Percentiles rank a stretch among this genome's conserved stretches.
Conservation (phyloP, 2,888 invertebrate species). For the Ectemnius cavifrons region DNA sequence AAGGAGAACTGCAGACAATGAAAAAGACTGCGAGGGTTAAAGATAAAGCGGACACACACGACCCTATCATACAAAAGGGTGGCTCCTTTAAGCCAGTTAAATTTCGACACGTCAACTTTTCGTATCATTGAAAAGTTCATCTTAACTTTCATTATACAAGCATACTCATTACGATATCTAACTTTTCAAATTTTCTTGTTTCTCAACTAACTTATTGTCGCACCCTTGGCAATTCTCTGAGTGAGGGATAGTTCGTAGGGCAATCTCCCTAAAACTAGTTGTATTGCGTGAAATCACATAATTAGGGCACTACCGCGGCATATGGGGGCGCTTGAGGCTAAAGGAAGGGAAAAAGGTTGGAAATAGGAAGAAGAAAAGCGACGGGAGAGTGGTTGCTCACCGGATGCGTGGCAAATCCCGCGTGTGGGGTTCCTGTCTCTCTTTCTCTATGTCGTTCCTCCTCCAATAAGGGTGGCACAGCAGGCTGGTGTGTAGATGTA, state of each 20-base stretch:
- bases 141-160: no score
- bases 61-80: conserved; percentile 24
- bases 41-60: conserved; percentile 12
- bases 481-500: no score
- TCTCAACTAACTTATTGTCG: no score
- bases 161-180: no score
- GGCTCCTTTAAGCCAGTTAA: conserved; percentile 39
- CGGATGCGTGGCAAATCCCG: conserved; percentile 50
- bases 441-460: not conserved
- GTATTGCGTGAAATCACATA: no score
- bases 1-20: conserved; percentile 28
- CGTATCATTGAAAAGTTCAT: conserved; percentile 41
- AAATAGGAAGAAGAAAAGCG: not conserved
- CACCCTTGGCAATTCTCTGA: conserved; percentile 19
- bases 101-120: conserved; percentile 58
- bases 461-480: conserved; percentile 48
- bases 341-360: not conserved
- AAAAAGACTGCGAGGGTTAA: conserved; percentile 2
- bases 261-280: no score
- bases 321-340: no score
- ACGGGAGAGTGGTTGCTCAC: conserved; percentile 42
- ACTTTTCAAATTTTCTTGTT: no score
- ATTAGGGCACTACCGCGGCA: no score
- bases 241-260: conserved; percentile 38
- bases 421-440: conserved; percentile 45